These are phyloP conservation scores for Ectemnius lituratus DNA, from an alignment of 2,888 invertebrate species.

Conservation along the genomic window DNA sequence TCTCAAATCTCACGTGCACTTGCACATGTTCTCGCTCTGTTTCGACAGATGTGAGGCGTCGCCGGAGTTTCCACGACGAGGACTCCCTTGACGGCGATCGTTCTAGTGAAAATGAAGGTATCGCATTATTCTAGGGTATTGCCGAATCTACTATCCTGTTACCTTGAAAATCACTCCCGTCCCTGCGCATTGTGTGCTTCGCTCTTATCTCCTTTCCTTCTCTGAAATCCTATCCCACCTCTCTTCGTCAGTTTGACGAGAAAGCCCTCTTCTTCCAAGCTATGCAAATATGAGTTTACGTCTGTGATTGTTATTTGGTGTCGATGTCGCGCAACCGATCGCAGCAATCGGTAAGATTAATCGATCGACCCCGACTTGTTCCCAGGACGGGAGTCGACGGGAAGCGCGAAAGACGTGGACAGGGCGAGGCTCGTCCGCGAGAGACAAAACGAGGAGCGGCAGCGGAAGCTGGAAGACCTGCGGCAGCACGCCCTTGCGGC, in stretches of 20 bases:
- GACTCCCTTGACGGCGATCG: conserved; percentile 76
- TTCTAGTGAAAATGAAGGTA: conserved; percentile 75
- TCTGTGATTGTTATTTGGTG: background rate
- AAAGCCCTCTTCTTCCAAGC: conserved; percentile 3
- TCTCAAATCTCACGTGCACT: conserved; percentile 58
- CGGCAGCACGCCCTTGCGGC: conserved; percentile 93
- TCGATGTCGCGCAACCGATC: background rate
- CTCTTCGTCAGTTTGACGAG: background rate
- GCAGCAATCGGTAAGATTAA: conserved; percentile 12
- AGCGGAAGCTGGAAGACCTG: conserved; percentile 92
- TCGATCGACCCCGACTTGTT: conserved; percentile 48
- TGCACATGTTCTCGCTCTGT: conserved; percentile 68
- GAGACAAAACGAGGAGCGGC: conserved; percentile 92
- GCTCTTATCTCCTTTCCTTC: too few species aligned
- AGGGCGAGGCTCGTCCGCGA: conserved; percentile 84
- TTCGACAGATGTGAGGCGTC: conserved; percentile 76
- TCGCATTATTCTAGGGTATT: conserved; percentile 54
- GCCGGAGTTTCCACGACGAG: conserved; percentile 74
- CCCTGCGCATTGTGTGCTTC: too few species aligned
- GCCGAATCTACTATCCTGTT: conserved; percentile 25
- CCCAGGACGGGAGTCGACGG: conserved; percentile 74
- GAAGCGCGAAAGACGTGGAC: conserved; percentile 74
- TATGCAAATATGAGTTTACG: background rate
- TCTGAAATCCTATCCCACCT: too few species aligned
- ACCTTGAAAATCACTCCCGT: background rate